These are phyloP conservation scores for Euzetes globulus DNA, from an alignment of 2,888 invertebrate species.

Conservation along the genomic window DNA sequence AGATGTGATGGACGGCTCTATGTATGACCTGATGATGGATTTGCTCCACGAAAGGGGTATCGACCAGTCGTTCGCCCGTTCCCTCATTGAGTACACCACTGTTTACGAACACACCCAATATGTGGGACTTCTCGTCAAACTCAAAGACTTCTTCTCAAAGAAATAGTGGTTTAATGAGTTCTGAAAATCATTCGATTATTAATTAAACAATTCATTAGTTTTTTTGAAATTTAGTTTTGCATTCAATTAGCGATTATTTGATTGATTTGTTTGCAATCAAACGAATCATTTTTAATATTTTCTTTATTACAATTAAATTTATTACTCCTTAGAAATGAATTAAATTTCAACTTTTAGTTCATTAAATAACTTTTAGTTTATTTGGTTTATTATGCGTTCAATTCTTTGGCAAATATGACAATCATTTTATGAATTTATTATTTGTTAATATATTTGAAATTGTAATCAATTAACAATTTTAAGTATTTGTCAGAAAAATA, in stretches of 20 bases:
- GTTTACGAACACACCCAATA: slow-evolving; percentile 87
- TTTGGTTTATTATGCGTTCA: not conserved
- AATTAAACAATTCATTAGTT: not conserved
- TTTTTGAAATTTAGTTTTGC: not conserved
- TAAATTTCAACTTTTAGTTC: not conserved
- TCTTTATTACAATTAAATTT: not conserved
- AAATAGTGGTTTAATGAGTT: slow-evolving; percentile 31
- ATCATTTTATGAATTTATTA: not conserved
- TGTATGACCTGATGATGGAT: slow-evolving; percentile 90
- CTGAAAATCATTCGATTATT: not conserved
- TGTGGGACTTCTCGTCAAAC: slow-evolving; percentile 72
- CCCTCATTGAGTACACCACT: slow-evolving; percentile 78
- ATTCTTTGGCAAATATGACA: not conserved
- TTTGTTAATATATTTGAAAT: not conserved
- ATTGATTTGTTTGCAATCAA: not conserved
- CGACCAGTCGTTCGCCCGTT: slow-evolving; percentile 82
- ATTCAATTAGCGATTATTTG: not conserved
- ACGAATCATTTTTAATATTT: not conserved
- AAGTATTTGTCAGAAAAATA: slow-evolving; percentile 15
- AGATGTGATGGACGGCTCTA: slow-evolving; percentile 86
- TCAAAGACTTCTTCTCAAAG: slow-evolving; percentile 68
- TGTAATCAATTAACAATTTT: not conserved
- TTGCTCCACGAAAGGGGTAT: slow-evolving; percentile 92
- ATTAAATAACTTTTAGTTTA: not conserved
- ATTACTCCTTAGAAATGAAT: too few relatives aligned